Evolutionary conservation across 2,797 vertebrate species (phyloP).

Genomic region (Crypturellus tataupa): DNA sequence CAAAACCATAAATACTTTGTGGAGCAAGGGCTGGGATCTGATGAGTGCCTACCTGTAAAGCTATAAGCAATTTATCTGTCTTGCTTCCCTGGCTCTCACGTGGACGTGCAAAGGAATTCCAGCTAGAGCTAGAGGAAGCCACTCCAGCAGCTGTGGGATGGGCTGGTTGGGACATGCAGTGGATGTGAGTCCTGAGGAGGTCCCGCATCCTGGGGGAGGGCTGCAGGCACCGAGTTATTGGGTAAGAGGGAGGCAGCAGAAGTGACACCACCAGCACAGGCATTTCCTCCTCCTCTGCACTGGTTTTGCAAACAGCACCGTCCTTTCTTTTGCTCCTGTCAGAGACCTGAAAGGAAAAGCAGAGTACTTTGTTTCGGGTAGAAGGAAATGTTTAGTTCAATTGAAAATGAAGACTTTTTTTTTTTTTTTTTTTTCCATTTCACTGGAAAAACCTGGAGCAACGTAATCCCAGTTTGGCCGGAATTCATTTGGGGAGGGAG

Average conservation of each 20-base stretch:
- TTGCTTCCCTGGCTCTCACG: background rate
- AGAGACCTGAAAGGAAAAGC: background rate
- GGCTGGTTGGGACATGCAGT: too few species aligned
- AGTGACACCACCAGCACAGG: background rate
- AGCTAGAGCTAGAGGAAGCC: too few species aligned
- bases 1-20: background rate
- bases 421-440: background rate
- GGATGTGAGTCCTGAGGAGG: too few species aligned
- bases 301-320: background rate
- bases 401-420: background rate
- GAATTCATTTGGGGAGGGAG: background rate
- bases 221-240: background rate
- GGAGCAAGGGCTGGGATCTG: background rate
- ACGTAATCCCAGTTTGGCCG: background rate
- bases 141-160: background rate
- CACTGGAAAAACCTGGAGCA: background rate
- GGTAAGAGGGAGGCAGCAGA: background rate
- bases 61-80: background rate
- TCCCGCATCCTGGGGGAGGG: background rate
- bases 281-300: background rate
- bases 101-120: rapidly evolving
- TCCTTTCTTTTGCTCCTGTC: background rate
- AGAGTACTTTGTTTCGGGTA: background rate
- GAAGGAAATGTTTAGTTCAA: background rate
- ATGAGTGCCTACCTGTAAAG: background rate